Evolutionary conservation across 1,140 invertebrate species (phyloP).

Genomic region (Chironomus striatipennis): DNA sequence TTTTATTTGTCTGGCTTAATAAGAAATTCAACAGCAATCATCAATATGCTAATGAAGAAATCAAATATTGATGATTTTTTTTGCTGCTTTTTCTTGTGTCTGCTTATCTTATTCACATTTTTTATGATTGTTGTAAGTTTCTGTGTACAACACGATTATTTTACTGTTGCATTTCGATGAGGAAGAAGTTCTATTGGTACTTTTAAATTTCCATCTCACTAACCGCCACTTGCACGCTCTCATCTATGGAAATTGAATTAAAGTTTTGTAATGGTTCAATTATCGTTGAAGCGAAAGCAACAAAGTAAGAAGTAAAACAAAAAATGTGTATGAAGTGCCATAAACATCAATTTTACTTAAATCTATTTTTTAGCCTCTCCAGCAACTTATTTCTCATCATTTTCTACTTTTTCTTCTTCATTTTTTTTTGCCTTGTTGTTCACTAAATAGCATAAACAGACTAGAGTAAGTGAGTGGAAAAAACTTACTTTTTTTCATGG

Average conservation of each 20-base stretch:
- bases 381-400: neutral
- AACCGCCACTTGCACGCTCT: neutral
- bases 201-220: neutral
- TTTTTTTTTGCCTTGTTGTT: neutral
- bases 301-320: neutral
- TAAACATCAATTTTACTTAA: conserved; percentile 23
- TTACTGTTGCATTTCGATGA: neutral
- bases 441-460: neutral
- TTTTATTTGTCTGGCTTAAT: neutral
- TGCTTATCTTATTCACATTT: neutral
- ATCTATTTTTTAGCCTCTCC: neutral
- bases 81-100: neutral
- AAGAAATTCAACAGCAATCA: neutral
- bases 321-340: neutral
- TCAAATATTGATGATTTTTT: conserved; percentile 14
- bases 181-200: neutral
- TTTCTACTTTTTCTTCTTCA: neutral
- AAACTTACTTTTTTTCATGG: neutral
- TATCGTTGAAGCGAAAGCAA: neutral
- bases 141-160: neutral
- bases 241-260: conserved; percentile 18
- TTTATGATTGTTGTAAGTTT: neutral
- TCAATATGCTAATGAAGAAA: conserved; percentile 22
- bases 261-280: conserved; percentile 23
- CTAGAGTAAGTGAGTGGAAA: neutral